Evolutionary conservation across 2,888 invertebrate genomes (phyloP), one percentile per base, ranked within the genome.

Genomic region (Erebia epiphron): DNA sequence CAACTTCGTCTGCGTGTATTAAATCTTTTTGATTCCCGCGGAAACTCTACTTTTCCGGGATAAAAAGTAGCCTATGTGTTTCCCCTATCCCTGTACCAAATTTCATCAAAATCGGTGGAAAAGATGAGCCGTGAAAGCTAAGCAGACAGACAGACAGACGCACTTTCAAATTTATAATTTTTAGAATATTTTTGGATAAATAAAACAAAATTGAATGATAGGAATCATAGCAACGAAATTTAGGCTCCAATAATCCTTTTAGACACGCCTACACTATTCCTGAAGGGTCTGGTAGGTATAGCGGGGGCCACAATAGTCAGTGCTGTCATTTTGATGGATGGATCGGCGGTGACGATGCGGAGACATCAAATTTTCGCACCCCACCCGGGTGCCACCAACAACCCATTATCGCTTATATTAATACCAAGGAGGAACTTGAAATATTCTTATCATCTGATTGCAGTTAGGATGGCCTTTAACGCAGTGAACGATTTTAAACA

Each of bases 311-410:
- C 84, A 87, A 88, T 88, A 90, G 88, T 88, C 86, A 84, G 75
- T 73, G 85, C 83, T 87, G 91, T 87, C 91, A 86, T 82, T 71
- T 78, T 92, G 92, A 93, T 92, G 81, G 90, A 93, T 91, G 85
- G 79, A 76, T 75, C 73, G 74, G 76, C 79, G 80, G 85, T 93
- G 91, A 92, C 89, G 84, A 77, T 78, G 88, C 88, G 78, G 77
- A 79, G 83, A 82, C 81, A 78, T 81, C 79, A 82, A 71, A 69
- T 73, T 68, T 75, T 73, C 75, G 69, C 71, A 68, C 63, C 68
- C 57, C 64, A 68, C 66, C 69, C 73, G 70, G 67, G 71, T 71
- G 61, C 69, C 75, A 79, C 75, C 79, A 78, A 80, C 79, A 72
- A 72, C 66, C 77, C 78, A 79, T 81, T 80, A 79, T 62, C 50